phyloP scores from a whole-genome alignment of 1,140 invertebrate species.

The Cataglyphis hispanica region DNA sequence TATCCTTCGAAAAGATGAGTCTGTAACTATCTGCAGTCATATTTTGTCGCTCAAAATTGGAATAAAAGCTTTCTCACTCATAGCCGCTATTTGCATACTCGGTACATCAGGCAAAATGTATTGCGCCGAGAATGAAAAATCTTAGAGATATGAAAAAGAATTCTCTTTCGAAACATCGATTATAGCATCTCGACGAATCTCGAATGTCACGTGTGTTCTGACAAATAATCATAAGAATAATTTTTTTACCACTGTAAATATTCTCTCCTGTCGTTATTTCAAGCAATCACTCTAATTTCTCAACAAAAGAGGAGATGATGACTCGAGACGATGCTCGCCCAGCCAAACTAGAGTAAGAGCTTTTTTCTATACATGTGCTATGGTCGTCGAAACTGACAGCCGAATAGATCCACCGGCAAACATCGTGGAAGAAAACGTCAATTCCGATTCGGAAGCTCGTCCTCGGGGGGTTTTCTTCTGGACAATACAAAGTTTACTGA shows the following conservation, averaged over 20 bases:
- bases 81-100: slow-evolving; percentile 38
- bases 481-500: slow-evolving; percentile 71
- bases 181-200: neutral
- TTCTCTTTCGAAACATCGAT: neutral
- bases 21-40: slow-evolving; percentile 32
- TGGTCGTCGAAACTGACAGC: slow-evolving; percentile 44
- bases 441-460: slow-evolving; percentile 65
- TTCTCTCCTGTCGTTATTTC: neutral
- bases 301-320: slow-evolving; percentile 7
- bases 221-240: neutral
- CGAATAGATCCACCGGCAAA: slow-evolving; percentile 54
- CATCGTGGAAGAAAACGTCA: slow-evolving; percentile 58
- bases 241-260: neutral
- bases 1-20: slow-evolving; percentile 56
- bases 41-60: slow-evolving; percentile 47
- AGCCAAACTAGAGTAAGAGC: slow-evolving; percentile 10
- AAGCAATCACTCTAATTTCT: slow-evolving; percentile 34
- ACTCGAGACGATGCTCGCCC: slow-evolving; percentile 22
- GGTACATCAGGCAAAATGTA: slow-evolving; percentile 45
- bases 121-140: slow-evolving; percentile 47
- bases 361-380: slow-evolving; percentile 36
- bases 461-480: slow-evolving; percentile 61
- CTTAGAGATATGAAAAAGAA: slow-evolving; percentile 21
- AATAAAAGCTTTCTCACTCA: slow-evolving; percentile 59
- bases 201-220: neutral